phyloP scores from a whole-genome alignment of 2,888 invertebrate species.

The Acheta domesticus region DNA sequence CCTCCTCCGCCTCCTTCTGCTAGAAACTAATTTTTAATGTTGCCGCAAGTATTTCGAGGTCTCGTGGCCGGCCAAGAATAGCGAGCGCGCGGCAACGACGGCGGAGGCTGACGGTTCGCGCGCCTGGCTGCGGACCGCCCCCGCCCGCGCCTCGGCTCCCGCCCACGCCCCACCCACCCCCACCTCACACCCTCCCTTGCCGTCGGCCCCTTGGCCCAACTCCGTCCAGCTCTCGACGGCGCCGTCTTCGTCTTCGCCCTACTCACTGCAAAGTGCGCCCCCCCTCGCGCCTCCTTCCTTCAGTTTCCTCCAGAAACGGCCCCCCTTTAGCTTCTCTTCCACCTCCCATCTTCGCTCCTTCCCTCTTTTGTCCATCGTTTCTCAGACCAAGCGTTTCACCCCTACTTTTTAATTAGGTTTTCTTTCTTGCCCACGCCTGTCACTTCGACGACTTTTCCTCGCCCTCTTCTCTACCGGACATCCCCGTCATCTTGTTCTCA shows the following conservation, averaged over 20 bases:
- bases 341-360: too few relatives aligned
- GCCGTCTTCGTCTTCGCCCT: too few relatives aligned
- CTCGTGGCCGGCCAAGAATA: slow-evolving; percentile 18
- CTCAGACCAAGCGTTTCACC: too few relatives aligned
- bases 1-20: not conserved
- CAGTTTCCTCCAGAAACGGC: too few relatives aligned
- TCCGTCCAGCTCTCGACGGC: too few relatives aligned
- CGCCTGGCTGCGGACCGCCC: not conserved
- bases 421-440: too few relatives aligned
- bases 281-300: too few relatives aligned
- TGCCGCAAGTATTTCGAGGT: slow-evolving; percentile 18
- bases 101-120: not conserved
- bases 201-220: not conserved
- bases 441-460: not conserved
- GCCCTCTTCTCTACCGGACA: not conserved
- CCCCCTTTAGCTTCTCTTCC: too few relatives aligned
- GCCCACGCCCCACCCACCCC: not conserved
- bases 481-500: too few relatives aligned
- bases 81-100: not conserved
- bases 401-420: too few relatives aligned
- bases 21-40: slow-evolving; percentile 7
- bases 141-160: not conserved
- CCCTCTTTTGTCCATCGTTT: too few relatives aligned
- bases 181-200: not conserved
- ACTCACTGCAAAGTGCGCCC: too few relatives aligned